Evolutionary conservation across 2,113 vertebrate genomes (phyloP), one percentile per base, ranked within the genome.

Genomic region (Mugil cephalus): DNA sequence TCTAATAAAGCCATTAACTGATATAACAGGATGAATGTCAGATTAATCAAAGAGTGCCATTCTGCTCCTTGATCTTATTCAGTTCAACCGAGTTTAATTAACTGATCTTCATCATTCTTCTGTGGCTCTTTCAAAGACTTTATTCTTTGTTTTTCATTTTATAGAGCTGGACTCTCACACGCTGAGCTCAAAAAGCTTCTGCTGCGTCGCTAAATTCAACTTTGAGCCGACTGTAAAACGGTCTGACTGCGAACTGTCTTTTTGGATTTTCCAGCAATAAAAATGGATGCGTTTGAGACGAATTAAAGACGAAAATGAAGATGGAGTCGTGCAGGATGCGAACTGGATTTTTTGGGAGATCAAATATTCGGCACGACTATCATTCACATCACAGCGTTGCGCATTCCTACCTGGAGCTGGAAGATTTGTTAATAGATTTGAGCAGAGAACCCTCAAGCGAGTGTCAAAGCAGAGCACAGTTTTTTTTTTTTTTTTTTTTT

Each of bases 331-430:
- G 18, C 34, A 35, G 14, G 43, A 13, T 34, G 67, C n/a, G 73
- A 83, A 81, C 60, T 81, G 35, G 71, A 74, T 80, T 61, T n/a
- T 60, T 5, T 8, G 45, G 54, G 67, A 67, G 53, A 76, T 83
- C 64, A 83, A 74, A 77, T 83, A 79, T 66, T 69, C 53, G 59
- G 68, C 45, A 69, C 56, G 62, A 54, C 54, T 43, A 63, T 54
- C 52, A 69, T 65, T 80, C 67, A 70, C 30, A 62, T 77, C 82
- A 80, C 52, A 71, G 60, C 62, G 39, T 71, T 74, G 67, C 50
- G 47, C 19, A 64, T 72, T 55, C 62, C 36, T 24, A 63, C 60
- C 61, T 74, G 62, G 10, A 84, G 68, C 53, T 74, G 17, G 54
- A 80, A 48, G 53, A 56, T 61, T 24, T 82, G 76, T 68, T 67